These are phyloP conservation scores for Ridgeia piscesae DNA, from an alignment of 1,140 invertebrate genomes.

Conservation along the genomic window DNA sequence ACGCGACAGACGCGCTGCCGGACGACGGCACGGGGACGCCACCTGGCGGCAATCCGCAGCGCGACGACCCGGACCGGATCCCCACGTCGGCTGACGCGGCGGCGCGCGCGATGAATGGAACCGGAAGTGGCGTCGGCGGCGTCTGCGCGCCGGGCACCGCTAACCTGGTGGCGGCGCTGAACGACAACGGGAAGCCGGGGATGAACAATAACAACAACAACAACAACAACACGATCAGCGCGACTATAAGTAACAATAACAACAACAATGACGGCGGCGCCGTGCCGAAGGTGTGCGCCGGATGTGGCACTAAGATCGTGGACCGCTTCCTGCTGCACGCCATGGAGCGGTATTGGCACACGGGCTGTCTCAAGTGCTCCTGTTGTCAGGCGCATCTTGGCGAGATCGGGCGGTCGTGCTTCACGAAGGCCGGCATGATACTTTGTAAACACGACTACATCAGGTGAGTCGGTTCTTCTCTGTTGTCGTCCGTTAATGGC, in stretches of 20 bases:
- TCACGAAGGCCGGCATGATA: conserved; percentile 84
- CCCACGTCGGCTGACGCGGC: conserved; percentile 16
- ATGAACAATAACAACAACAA: conserved; percentile 8
- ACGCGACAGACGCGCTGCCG: not conserved
- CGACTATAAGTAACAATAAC: conserved; percentile 6
- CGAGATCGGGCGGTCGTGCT: conserved; percentile 82
- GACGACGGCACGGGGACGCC: not conserved
- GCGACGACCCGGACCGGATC: not conserved
- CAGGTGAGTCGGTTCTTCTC: conserved; percentile 66
- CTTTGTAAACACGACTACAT: conserved; percentile 87
- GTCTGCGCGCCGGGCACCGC: not conserved
- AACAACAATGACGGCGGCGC: not conserved
- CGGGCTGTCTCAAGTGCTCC: conserved; percentile 83
- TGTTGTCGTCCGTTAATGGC: no score
- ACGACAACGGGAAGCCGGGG: not conserved
- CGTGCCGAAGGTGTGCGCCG: conserved; percentile 46
- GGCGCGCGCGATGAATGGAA: conserved; percentile 2
- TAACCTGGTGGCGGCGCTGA: not conserved
- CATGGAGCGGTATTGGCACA: conserved; percentile 85
- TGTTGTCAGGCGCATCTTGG: conserved; percentile 78
- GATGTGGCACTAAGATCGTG: conserved; percentile 72
- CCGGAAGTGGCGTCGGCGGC: not conserved
- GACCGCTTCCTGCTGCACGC: conserved; percentile 81
- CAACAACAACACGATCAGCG: conserved; percentile 2
- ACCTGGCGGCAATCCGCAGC: not conserved